A percentile compares a stretch with the other conserved stretches of the same genome.
Conservation (phyloP, 1,140 invertebrate genomes). For the Neodiprion fabricii region DNA sequence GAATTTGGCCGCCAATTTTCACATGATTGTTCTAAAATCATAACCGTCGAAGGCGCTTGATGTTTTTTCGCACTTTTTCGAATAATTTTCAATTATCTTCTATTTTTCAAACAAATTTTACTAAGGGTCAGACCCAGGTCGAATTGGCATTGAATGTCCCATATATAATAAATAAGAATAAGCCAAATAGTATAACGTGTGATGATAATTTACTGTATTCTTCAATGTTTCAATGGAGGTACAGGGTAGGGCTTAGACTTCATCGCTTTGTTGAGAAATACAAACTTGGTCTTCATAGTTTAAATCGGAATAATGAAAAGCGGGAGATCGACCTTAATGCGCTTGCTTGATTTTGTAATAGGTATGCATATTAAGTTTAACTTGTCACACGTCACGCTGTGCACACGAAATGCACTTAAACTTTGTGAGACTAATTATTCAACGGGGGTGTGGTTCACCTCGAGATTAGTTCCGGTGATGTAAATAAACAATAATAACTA, state of each 20-base stretch:
- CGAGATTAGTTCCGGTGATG: not conserved
- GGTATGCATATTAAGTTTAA: not conserved
- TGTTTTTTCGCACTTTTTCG: too few relatives aligned
- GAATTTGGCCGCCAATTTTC: too few relatives aligned
- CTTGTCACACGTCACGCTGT: not conserved
- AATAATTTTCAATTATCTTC: too few relatives aligned
- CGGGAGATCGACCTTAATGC: not conserved
- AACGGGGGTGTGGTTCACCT: not conserved
- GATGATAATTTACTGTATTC: constrained; percentile 32
- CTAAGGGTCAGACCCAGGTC: too few relatives aligned
- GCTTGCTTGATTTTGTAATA: not conserved
- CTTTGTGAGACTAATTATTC: too few relatives aligned
- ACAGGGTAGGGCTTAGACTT: constrained; percentile 57
- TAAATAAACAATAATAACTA: not conserved
- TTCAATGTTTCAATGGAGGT: constrained; percentile 54
- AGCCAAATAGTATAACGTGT: not conserved
- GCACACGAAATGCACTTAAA: not conserved
- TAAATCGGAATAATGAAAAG: not conserved
- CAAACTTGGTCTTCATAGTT: not conserved
- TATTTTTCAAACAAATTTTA: too few relatives aligned
- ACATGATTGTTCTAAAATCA: too few relatives aligned
- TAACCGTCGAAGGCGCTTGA: too few relatives aligned
- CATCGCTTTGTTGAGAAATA: constrained; percentile 44
- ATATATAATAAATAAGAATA: constrained; percentile 1
- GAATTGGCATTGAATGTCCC: too few relatives aligned